Conservation (phyloP, 2,113 vertebrate genomes). For the Corythaixoides concolor region DNA sequence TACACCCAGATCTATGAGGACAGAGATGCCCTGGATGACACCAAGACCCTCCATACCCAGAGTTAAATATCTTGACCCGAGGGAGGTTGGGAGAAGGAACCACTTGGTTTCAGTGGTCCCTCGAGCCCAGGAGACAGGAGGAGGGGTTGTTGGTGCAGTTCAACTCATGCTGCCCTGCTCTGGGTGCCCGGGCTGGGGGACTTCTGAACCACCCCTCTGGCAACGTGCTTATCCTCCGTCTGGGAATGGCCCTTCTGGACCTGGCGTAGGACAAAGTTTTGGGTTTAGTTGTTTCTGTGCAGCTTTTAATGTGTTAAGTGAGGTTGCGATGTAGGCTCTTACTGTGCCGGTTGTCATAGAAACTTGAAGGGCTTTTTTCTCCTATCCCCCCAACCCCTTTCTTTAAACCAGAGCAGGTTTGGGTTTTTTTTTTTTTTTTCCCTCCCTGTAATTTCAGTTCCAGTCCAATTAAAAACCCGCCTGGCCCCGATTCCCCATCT, state of each 20-base stretch:
- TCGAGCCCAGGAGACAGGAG: background rate
- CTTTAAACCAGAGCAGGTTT: background rate
- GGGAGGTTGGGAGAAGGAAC: background rate
- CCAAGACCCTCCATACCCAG: background rate
- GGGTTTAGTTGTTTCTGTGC: background rate
- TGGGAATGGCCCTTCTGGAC: background rate
- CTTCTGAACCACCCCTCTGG: too few species aligned
- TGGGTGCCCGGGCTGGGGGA: background rate
- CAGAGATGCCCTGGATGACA: background rate
- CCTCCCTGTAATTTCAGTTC: background rate
- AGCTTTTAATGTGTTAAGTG: conserved; percentile 2
- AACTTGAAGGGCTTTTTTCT: conserved; percentile 30
- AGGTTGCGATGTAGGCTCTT: background rate
- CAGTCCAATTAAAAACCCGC: background rate
- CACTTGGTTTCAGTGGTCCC: background rate
- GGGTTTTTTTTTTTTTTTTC: background rate
- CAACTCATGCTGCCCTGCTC: background rate
- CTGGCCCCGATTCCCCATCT: background rate
- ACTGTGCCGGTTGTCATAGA: conserved; percentile 48
- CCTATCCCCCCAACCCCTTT: conserved; percentile 11
- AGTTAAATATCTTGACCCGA: background rate
- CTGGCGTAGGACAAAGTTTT: background rate
- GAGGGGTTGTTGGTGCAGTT: background rate
- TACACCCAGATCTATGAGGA: background rate
- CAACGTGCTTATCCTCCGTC: background rate